Evolutionary conservation across 2,888 invertebrate species (phyloP), one percentile per base, ranked within the genome.

Genomic region (Desoria tigrina): DNA sequence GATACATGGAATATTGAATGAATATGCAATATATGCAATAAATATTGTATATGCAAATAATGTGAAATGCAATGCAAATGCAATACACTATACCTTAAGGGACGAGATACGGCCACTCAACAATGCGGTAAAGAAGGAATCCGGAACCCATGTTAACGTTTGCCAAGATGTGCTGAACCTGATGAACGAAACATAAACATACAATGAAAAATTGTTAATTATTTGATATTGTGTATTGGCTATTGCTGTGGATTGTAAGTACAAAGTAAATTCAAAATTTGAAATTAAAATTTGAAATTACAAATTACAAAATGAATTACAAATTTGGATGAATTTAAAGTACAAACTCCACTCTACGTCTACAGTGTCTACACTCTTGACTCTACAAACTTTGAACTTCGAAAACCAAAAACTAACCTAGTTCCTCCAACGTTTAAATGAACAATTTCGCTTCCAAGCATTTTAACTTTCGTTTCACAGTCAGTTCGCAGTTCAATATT

Each of bases 161-260:
- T 96, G 94, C 79, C 90, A 87, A 64, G 97, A 97, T 69, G 98
- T 98, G 42, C 95, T 90, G 82, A 97, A 98, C 81, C 95, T 92
- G 16, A 24, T 24, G 16, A 45, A 9, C 6, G 21, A 21, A 45
- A 45, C 6, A 6, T 45, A 6, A 6, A 45, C 4, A 45, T 45
- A 32, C 11, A 7, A 4, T 32, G 32, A 32, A 32, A 32, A 32
- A 11, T 11, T 32, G 32, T 32, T n/a, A n/a, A n/a, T 32, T 32
- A 7, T 32, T 32, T 32, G 32, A 4, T 7, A 32, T 32, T 32
- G 6, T 11, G 4, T 32, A 32, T 11, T 32, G 11, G 32, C 32
- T 7, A 32, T 32, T 11, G 6, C 32, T 32, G 32, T 4, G 11
- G 32, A 7, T 32, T 11, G 6, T 32, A 32, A 32, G 32, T 32